Conservation (phyloP, 2,797 vertebrate species). For the Otolemur crassicaudatus region DNA sequence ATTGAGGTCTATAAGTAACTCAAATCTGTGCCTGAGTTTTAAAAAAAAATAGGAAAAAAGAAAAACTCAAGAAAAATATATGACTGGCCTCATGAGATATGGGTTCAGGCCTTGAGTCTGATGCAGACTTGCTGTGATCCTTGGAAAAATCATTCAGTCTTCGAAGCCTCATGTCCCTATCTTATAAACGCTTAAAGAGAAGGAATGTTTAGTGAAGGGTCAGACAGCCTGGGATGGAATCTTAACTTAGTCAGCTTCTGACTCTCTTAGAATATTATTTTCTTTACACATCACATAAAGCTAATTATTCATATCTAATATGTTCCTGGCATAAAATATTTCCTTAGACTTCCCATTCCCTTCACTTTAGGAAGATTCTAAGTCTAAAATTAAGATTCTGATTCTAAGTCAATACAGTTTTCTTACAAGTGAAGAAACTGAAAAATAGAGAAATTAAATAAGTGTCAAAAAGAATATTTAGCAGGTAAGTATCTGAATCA, state of each 20-base stretch:
- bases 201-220: neutral
- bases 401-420: neutral
- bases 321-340: neutral
- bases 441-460: neutral
- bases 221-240: neutral
- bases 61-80: neutral
- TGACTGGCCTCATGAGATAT: neutral
- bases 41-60: neutral
- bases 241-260: neutral
- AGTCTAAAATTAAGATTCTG: slow-evolving; percentile 24
- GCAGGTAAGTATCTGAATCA: neutral
- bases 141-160: neutral
- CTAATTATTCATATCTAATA: neutral
- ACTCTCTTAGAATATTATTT: neutral
- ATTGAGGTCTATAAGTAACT: neutral
- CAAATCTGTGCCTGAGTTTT: neutral
- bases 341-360: neutral
- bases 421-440: neutral
- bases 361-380: neutral
- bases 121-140: neutral
- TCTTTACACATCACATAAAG: neutral
- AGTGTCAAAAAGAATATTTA: neutral
- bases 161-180: neutral
- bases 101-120: neutral
- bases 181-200: neutral